Evolutionary conservation across 2,888 invertebrate species (phyloP), one percentile per base, ranked within the genome.

Genomic region (Nomada hirtipes): DNA sequence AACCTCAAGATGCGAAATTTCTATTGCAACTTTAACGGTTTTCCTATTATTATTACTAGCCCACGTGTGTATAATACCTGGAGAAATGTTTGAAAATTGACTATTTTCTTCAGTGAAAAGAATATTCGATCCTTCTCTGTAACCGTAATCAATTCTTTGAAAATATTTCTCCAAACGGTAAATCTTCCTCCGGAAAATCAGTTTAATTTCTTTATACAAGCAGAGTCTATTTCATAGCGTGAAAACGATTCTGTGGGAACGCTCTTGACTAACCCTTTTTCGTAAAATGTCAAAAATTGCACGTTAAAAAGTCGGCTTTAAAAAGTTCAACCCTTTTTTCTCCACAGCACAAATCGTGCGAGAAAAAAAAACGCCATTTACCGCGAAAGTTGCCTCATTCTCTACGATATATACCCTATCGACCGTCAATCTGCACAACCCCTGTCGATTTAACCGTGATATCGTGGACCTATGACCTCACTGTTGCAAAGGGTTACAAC

Each of bases 401-500:
- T 71, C 60, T 65, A 68, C 75, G 57, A 76, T 79, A 73, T 84
- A 78, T 78, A 69, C 72, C 71, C 74, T 42, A 64, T 82, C 83
- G 83, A 72, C 52, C 82, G 69, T 76, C 72, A 67, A 79, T 83
- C 72, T 63, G n/a, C 59, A 59, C 71, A 68, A 74, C 82, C 82
- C 71, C 50, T 78, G 65, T 64, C 75, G 84, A 83, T 83, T 76
- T 84, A 82, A 77, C 78, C 61, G 70, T 23, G 70, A 84, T 81
- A 76, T 68, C 76, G 69, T 15, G 61, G 63, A 84, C 75, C 76
- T 74, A 42, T 75, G 59, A 69, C 68, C 76, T 67, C 72, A 50
- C 36, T 29, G 52, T 15, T 18, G 42, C 61, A 47, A 29, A 65
- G 68, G 70, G 60, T 47, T 57, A 63, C 55, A 86, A 85, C 83